Conservation (phyloP, 2,888 invertebrate genomes). For the Amiota communis region DNA sequence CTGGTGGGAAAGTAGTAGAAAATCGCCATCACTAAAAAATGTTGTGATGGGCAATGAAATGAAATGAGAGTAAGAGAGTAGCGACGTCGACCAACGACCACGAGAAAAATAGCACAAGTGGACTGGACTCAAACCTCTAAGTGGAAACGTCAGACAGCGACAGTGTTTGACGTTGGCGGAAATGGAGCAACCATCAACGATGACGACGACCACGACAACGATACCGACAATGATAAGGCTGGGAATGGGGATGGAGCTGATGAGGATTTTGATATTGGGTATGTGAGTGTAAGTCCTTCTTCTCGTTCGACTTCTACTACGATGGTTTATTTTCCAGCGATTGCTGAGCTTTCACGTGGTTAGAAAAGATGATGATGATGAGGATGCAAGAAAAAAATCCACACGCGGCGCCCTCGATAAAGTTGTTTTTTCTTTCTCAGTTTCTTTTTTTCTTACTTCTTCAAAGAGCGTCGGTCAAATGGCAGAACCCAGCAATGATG, state of each 20-base stretch:
- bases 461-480: constrained; percentile 27
- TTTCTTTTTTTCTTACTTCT: background rate
- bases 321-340: too few relatives aligned
- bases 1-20: background rate
- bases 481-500: background rate
- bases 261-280: background rate
- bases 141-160: background rate
- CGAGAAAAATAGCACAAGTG: constrained; percentile 3
- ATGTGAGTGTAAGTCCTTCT: too few relatives aligned
- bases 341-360: too few relatives aligned
- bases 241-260: background rate
- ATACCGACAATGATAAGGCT: too few relatives aligned
- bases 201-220: background rate
- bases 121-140: background rate
- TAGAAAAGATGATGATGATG: too few relatives aligned
- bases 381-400: too few relatives aligned
- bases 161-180: constrained; percentile 11
- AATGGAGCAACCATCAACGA: constrained; percentile 20
- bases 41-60: background rate
- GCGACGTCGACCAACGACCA: background rate
- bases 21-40: background rate
- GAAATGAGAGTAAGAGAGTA: background rate
- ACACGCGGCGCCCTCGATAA: constrained; percentile 18
- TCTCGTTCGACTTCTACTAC: too few relatives aligned
- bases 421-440: background rate